Percentiles rank a stretch among this genome's conserved stretches.
Conservation (phyloP, 37 sponge, comb jelly and placozoan genomes). For the Halisarca cf. caerulea region DNA sequence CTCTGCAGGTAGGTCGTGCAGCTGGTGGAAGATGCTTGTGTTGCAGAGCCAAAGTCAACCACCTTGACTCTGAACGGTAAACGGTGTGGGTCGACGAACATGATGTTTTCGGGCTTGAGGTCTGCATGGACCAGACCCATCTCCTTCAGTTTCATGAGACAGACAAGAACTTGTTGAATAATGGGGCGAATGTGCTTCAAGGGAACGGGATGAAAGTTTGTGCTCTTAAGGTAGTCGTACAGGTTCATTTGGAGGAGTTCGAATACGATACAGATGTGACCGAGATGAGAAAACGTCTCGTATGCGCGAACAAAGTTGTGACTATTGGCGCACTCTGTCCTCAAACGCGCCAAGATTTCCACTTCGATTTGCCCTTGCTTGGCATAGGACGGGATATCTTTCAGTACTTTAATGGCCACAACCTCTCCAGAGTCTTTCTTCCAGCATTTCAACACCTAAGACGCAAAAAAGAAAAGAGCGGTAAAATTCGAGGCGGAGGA, state of each 20-base stretch:
- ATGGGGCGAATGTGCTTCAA: conserved; percentile 90
- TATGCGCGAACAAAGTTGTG: conserved; percentile 85
- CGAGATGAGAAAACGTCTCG: conserved; percentile 86
- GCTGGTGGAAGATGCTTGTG: conserved; percentile 35
- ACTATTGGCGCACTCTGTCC: conserved; percentile 57
- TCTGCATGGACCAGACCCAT: conserved; percentile 92
- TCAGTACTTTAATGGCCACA: conserved; percentile 92
- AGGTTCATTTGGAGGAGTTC: conserved; percentile 90
- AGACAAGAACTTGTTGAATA: conserved; percentile 87
- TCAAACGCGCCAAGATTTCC: conserved; percentile 65
- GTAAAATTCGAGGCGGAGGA: background rate
- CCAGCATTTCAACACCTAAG: conserved; percentile 82
- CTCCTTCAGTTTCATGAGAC: conserved; percentile 71
- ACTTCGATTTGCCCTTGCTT: conserved; percentile 94
- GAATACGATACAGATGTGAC: conserved; percentile 95
- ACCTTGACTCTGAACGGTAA: conserved; percentile 85
- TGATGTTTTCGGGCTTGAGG: conserved; percentile 97
- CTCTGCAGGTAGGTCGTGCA: conserved; percentile 90
- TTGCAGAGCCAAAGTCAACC: conserved; percentile 94
- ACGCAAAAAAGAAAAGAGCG: background rate
- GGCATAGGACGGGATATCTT: conserved; percentile 86
- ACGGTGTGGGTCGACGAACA: conserved; percentile 86
- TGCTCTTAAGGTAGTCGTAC: conserved; percentile 88
- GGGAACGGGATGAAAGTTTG: conserved; percentile 81
- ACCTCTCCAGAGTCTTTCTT: conserved; percentile 71